Evolutionary conservation across 2,113 vertebrate genomes (phyloP).

Genomic region (Agelaius phoeniceus): DNA sequence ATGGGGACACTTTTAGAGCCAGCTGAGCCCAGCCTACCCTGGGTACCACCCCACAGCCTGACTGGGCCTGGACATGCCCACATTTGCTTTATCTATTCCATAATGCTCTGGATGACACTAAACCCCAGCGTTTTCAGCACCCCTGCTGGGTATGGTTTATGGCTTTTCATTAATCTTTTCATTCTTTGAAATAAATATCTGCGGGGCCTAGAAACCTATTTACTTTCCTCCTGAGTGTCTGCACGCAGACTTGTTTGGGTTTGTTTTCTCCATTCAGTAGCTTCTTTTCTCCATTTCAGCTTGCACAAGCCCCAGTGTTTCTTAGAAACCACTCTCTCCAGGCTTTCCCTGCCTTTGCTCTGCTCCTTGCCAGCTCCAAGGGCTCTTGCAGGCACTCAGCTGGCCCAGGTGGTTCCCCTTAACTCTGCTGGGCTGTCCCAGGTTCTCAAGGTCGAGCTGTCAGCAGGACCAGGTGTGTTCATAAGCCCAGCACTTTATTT

Average conservation of each 20-base stretch:
- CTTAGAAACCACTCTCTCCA: neutral
- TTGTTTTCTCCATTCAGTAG: neutral
- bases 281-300: neutral
- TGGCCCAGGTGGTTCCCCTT: neutral
- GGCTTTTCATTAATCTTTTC: neutral
- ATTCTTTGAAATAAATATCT: conserved; percentile 9
- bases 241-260: neutral
- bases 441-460: neutral
- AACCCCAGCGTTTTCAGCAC: rapidly evolving
- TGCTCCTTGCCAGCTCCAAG: neutral
- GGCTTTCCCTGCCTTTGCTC: neutral
- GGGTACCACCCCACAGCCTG: neutral
- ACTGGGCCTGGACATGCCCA: neutral
- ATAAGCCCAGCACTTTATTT: neutral
- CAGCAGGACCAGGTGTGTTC: neutral
- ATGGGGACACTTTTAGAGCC: neutral
- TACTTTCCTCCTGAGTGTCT: neutral
- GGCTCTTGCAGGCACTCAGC: neutral
- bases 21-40: neutral
- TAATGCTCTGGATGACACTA: neutral
- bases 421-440: neutral
- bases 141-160: neutral
- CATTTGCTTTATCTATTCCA: neutral
- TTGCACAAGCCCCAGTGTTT: neutral
- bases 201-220: neutral